Base-by-base conservation (phyloP, 2,888 invertebrate species). In the Prosopocoilus inquinatus region DNA sequence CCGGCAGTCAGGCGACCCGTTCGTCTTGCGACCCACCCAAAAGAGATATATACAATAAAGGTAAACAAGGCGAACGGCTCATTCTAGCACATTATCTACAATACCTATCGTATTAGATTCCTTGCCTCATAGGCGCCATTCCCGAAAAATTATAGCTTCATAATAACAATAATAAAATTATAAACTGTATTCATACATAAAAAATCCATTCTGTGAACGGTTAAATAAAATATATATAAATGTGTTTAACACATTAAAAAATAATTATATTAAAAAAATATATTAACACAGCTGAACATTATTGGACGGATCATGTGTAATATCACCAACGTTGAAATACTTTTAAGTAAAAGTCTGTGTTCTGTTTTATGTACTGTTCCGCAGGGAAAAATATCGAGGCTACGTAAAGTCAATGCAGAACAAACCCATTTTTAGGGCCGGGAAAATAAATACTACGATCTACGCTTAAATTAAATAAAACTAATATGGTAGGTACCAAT, bases 211-310 rank as follows among this genome's bases (percentile, higher is more conserved):
- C 41, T 41, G 41, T 16, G 41, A 41, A 41, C 41, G 41, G n/a
- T 16, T 9, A 13, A 41, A 41, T 41, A 41, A 41, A 41, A 41
- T 41, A 41, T 28, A 28, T 41, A 41, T 41, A 41, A 41, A 41
- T 41, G 41, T 41, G 41, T 41, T 41, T 41, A 41, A 41, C 41
- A 41, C 41, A 41, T 41, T 41, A 41, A 41, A 41, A 41, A 38
- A 38, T 38, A 38, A 41, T 41, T 9, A 38, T 38, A 8, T 12
- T 38, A 38, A 38, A 28, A 28, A 12, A 38, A 38, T 38, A 34
- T 8, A 38, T 12, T 38, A 41, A 41, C 41, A 41, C 41, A 41
- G 41, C 13, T 41, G 41, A 13, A 41, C n/a, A 41, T 12, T 41
- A 16, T 28, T 41, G 41, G 41, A 41, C 41, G 41, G 41, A 41